phyloP scores from a whole-genome alignment of 2,888 invertebrate species.

The Euzophera pinguis region DNA sequence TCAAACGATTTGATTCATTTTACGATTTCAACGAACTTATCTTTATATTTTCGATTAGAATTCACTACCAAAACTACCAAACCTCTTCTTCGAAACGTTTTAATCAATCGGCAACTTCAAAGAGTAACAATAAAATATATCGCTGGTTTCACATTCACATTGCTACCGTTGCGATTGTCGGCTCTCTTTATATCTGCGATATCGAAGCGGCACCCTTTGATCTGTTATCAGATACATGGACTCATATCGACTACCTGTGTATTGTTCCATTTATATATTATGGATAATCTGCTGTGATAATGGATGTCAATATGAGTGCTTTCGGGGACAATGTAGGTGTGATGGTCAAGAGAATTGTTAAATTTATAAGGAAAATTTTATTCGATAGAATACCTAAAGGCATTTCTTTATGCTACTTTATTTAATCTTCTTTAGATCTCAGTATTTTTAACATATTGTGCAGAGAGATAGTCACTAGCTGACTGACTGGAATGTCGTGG shows the following conservation, averaged over 20 bases:
- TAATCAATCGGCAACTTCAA: constrained; percentile 44
- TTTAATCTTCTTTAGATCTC: too few relatives aligned
- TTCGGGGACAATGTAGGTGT: not conserved
- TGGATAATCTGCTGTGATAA: constrained; percentile 25
- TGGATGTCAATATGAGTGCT: constrained; percentile 20
- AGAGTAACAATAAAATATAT: constrained; percentile 43
- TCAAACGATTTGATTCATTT: too few relatives aligned
- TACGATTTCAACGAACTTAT: not conserved
- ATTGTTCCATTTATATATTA: constrained; percentile 47
- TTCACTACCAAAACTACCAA: not conserved
- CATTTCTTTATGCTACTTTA: not conserved
- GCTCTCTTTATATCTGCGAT: constrained; percentile 45
- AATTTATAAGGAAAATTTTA: not conserved
- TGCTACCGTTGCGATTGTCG: constrained; percentile 58
- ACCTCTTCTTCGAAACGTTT: constrained; percentile 5
- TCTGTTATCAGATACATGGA: constrained; percentile 54
- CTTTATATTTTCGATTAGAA: not conserved
- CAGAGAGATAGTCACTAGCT: too few relatives aligned
- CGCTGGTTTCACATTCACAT: constrained; percentile 41
- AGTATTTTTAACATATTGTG: too few relatives aligned
- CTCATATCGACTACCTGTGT: constrained; percentile 62
- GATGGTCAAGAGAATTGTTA: not conserved
- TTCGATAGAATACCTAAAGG: not conserved
- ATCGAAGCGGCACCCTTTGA: constrained; percentile 48
- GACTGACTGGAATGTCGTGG: too few relatives aligned